These are phyloP conservation scores for Eidolon dupreanum DNA, from an alignment of 2,797 vertebrate species.

Conservation along the genomic window DNA sequence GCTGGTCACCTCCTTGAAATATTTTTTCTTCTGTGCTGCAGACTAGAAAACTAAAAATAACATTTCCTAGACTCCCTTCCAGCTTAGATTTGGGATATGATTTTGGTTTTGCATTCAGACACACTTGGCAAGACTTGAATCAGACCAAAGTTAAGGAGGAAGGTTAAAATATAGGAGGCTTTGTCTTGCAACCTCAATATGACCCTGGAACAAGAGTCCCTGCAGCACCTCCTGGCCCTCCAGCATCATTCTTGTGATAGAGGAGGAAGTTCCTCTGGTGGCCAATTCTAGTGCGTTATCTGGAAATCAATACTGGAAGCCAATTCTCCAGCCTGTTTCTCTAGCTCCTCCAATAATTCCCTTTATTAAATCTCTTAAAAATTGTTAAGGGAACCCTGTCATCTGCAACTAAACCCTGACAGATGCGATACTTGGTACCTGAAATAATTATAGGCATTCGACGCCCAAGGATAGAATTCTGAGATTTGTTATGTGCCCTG, in stretches of 20 bases:
- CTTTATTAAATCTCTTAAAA: neutral
- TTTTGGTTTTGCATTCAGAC: neutral
- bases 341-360: neutral
- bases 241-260: neutral
- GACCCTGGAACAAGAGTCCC: neutral
- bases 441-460: neutral
- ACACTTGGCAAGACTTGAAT: neutral
- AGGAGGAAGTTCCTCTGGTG: neutral
- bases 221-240: neutral
- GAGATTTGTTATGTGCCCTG: neutral
- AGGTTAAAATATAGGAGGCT: neutral
- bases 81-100: neutral
- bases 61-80: neutral
- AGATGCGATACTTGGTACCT: neutral
- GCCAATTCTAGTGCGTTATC: neutral
- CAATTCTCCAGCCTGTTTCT: neutral
- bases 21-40: neutral
- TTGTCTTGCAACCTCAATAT: neutral
- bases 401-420: neutral
- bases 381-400: neutral
- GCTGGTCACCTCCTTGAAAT: neutral
- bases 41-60: neutral
- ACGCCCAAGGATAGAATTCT: neutral
- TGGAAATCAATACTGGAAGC: neutral
- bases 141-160: neutral